Evolutionary conservation across 2,888 invertebrate genomes (phyloP), one percentile per base, ranked within the genome.

Genomic region (Zootermopsis nevadensis): DNA sequence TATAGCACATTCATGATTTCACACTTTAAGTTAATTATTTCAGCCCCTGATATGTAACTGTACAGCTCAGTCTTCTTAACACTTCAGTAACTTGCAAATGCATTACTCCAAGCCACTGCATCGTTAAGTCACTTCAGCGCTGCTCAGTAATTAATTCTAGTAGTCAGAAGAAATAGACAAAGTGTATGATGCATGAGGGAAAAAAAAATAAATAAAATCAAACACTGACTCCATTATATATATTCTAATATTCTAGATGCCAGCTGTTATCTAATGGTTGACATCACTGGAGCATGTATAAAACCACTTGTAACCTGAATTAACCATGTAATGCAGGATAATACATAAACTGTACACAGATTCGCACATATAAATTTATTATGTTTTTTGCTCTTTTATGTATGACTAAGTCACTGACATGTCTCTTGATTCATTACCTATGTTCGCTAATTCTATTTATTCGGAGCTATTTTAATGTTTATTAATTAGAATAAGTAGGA

Each of bases 281-380:
- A 33, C 69, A 69, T 33, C 69, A 69, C 69, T 69, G 69, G 69
- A 69, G 69, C 33, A 69, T 69, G 69, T 69, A 69, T 69, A 69
- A 69, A 69, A 69, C 33, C 33, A 33, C 69, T 69, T 31, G 38
- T 74, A 74, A 38, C 74, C 74, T 74, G 38, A 74, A 74, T 38
- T 74, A 74, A 74, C 38, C 74, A 22, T 31, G 33, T 69, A 33
- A 69, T 33, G 69, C 33, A 30, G 69, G 33, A 33, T 69, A 33
- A 69, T 69, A 69, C 69, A 69, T n/a, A 74, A 31, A 74, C 74
- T n/a, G 35, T 42, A 38, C 33, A 74, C 38, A 74, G 4, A 74
- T 74, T 22, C 38, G 24, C 38, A 74, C 74, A 74, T 74, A 74
- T 42, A 74, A 38, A 74, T 74, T 42, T 74, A 74, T 74, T 74